Evolutionary conservation across 2,797 vertebrate species (phyloP), one percentile per base, ranked within the genome.

Genomic region (Coregonus suidteri): DNA sequence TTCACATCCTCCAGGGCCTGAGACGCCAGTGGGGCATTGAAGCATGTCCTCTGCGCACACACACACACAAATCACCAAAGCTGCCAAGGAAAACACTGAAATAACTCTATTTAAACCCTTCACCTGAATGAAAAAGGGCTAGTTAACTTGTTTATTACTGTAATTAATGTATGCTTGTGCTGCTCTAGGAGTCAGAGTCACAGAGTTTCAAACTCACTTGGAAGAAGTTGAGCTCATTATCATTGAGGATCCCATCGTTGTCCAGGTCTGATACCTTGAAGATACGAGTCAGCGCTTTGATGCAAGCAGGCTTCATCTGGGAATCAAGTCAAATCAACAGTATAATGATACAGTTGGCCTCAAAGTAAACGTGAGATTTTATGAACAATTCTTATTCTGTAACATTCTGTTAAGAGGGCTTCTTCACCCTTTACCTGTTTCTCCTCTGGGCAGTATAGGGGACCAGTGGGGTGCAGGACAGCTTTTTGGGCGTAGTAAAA

Each of bases 401-500:
- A 66, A 31, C 64, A 66, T 47, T 47, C 2, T 47, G 41, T 47
- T 9, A 14, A 13, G 4, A 64, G 11, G 9, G 11, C 7, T 6
- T 64, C 25, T 30, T 66, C 6, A 66, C 11, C 7, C 0, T 56
- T 20, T 94, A 98, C 98, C 91, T 98, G 95, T 89, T 97, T 99
- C 85, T 96, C 96, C 83, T 99, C 97, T 35, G 97, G 97, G 87
- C 97, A 98, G 91, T 98, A 99, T 67, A 99, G 94, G 6, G 97
- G 98, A 7, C 97, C 96, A 52, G 97, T 99, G 67, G 97, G 98
- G 91, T 99, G 97, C 47, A 99, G 94, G 74, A 99, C 98, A 25
- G 98, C 97, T 87, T 99, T 99, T 88, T 99, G 98, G 52, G 97
- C 97, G 7, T 99, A 99, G 91, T 98, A 99, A 91, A 99, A 99